phyloP scores from a whole-genome alignment of 2,888 invertebrate species.

The Hipparchia sbordonii region DNA sequence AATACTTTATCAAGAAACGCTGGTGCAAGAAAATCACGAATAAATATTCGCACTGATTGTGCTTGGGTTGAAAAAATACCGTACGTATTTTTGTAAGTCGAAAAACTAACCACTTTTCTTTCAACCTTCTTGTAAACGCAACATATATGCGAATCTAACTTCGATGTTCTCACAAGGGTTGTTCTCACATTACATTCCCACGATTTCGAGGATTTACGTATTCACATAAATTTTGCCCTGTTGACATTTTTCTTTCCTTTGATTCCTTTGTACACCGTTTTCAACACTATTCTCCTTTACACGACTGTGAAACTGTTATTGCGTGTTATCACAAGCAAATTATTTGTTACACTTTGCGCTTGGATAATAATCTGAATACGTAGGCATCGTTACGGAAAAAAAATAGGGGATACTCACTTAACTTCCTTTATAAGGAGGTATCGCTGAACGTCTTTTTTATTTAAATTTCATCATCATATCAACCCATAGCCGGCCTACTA shows the following conservation, averaged over 20 bases:
- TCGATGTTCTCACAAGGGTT: constrained; percentile 6
- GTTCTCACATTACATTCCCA: constrained; percentile 4
- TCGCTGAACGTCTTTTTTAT: too few relatives aligned
- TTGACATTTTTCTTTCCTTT: constrained; percentile 25
- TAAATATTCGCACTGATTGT: too few relatives aligned
- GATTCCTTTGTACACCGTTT: constrained; percentile 26
- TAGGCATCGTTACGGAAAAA: too few relatives aligned
- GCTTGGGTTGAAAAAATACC: neutral
- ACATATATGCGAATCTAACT: constrained; percentile 1
- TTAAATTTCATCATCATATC: too few relatives aligned
- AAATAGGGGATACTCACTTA: too few relatives aligned
- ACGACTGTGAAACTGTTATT: constrained; percentile 3
- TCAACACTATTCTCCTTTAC: constrained; percentile 6
- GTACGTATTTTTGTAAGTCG: neutral
- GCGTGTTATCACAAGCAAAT: neutral
- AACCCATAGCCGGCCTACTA: too few relatives aligned
- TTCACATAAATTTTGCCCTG: constrained; percentile 28
- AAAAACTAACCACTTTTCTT: neutral
- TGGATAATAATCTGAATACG: too few relatives aligned
- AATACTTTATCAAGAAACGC: too few relatives aligned
- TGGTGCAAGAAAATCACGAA: too few relatives aligned
- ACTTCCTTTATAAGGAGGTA: too few relatives aligned
- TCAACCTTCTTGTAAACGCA: neutral
- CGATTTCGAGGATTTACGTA: constrained; percentile 27
- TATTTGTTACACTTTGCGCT: neutral